phyloP scores from a whole-genome alignment of 2,888 invertebrate species.

The Sialis fuliginosa region DNA sequence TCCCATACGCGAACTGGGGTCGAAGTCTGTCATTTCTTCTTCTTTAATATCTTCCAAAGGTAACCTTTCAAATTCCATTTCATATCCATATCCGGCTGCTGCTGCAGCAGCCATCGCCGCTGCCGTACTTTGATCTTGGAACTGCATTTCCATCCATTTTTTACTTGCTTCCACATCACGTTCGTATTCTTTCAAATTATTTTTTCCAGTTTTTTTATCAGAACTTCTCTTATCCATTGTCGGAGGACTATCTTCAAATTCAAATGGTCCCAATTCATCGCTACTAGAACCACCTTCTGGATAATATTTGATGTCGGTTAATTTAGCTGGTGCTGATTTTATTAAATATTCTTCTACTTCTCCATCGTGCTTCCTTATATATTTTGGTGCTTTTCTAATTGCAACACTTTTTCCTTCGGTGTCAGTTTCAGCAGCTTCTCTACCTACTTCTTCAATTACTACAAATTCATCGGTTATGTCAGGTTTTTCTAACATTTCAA shows the following conservation, averaged over 20 bases:
- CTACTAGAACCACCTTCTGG: slow-evolving; percentile 28
- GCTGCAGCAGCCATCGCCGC: slow-evolving; percentile 26
- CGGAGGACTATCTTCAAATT: slow-evolving; percentile 50
- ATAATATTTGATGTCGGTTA: slow-evolving; percentile 29
- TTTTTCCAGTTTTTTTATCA: slow-evolving; percentile 15
- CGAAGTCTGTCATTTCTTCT: slow-evolving; percentile 77
- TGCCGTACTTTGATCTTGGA: slow-evolving; percentile 47
- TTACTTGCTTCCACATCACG: slow-evolving; percentile 55
- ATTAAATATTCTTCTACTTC: slow-evolving; percentile 54
- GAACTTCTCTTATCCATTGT: slow-evolving; percentile 17
- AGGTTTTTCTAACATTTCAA: slow-evolving; percentile 74
- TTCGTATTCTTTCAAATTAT: slow-evolving; percentile 24
- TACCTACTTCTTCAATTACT: slow-evolving; percentile 74
- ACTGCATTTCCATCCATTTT: slow-evolving; percentile 82
- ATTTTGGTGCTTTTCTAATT: slow-evolving; percentile 35
- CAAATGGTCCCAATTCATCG: slow-evolving; percentile 44
- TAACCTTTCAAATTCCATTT: slow-evolving; percentile 66
- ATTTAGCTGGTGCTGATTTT: slow-evolving; percentile 43
- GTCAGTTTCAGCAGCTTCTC: slow-evolving; percentile 69
- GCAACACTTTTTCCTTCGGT: slow-evolving; percentile 65
- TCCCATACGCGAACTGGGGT: slow-evolving; percentile 53
- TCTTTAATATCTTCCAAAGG: slow-evolving; percentile 84
- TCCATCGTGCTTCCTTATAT: slow-evolving; percentile 42
- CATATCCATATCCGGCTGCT: slow-evolving; percentile 43
- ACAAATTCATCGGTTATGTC: slow-evolving; percentile 77